Conservation (phyloP, 2,797 vertebrate genomes). For the Amphiprion clarkii region DNA sequence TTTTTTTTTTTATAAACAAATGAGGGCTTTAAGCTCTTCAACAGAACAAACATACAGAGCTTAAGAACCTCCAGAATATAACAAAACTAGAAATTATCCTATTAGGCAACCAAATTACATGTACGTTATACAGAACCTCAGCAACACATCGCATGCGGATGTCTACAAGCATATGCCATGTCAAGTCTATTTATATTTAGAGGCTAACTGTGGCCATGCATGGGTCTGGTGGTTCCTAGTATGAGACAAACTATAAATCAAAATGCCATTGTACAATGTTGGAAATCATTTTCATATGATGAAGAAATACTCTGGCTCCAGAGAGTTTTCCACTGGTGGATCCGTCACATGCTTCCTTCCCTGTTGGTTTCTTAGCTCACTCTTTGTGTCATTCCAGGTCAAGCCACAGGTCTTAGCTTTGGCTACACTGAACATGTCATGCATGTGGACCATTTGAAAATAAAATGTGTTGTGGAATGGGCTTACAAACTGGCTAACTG, state of each 20-base stretch:
- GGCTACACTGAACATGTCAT: too few relatives aligned
- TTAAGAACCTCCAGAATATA: not conserved
- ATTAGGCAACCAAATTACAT: constrained; percentile 7
- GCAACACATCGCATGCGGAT: constrained; percentile 16
- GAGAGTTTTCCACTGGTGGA: constrained; percentile 9
- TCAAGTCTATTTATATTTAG: constrained; percentile 23
- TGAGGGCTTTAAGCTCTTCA: not conserved
- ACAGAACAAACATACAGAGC: not conserved
- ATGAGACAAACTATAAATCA: constrained; percentile 58
- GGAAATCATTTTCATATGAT: constrained; percentile 30
- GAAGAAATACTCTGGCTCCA: not conserved
- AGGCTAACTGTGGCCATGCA: constrained; percentile 45
- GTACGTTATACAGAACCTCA: constrained; percentile 3
- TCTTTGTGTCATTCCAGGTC: constrained; percentile 56
- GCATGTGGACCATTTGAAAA: too few relatives aligned
- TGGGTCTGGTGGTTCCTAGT: constrained; percentile 39
- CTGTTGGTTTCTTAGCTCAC: constrained; percentile 4
- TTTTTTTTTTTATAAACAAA: not conserved
- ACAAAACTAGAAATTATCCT: constrained; percentile 2
- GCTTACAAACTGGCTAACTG: too few relatives aligned
- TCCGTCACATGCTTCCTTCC: not conserved
- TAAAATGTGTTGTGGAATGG: too few relatives aligned
- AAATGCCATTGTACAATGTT: constrained; percentile 15
- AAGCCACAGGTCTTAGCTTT: too few relatives aligned
- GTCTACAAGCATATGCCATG: constrained; percentile 37